Base-by-base conservation (phyloP, 2,888 invertebrate genomes). In the Lagria hirta region DNA sequence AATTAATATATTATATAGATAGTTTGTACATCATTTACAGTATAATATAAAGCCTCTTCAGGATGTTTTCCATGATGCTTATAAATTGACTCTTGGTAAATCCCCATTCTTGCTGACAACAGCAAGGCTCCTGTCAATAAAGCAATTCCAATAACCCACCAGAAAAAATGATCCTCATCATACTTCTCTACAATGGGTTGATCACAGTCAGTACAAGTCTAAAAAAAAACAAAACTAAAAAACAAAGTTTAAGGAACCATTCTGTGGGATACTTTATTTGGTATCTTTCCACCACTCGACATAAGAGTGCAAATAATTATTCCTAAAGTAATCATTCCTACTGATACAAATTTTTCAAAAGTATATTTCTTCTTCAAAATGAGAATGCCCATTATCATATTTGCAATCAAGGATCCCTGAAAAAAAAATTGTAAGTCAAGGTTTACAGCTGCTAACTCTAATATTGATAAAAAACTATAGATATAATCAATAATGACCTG, bases 371-470 rank as follows among this genome's bases (percentile, higher is more conserved):
- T 90, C 59, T 90, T 89, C 21, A 96, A 70, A 47, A 98, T 86
- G 57, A 94, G 75, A 20, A 93, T 88, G 7, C 96, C 94, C 83
- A 98, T 87, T 17, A 95, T 80, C 86, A 98, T 88, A 70, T 96
- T 98, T 0, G 97, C 94, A 76, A 98, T 91, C 16, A 98, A 74
- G 2, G 97, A 97, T 1, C 97, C 97, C 87, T 87, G 67, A 75
- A 54, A 46, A 54, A n/a, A n/a, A n/a, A 50, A 48, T 45, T 29
- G 7, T 22, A 15, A 33, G 26, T 36, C 23, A 22, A 23, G 21
- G 27, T 28, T n/a, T n/a, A n/a, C n/a, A n/a, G n/a, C n/a, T n/a
- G n/a, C n/a, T n/a, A n/a, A n/a, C n/a, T n/a, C n/a, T n/a, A n/a
- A n/a, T n/a, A n/a, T n/a, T n/a, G n/a, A n/a, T n/a, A n/a, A n/a